Base-by-base conservation (phyloP, 1,140 invertebrate species). In the Drosophila bipectinata region DNA sequence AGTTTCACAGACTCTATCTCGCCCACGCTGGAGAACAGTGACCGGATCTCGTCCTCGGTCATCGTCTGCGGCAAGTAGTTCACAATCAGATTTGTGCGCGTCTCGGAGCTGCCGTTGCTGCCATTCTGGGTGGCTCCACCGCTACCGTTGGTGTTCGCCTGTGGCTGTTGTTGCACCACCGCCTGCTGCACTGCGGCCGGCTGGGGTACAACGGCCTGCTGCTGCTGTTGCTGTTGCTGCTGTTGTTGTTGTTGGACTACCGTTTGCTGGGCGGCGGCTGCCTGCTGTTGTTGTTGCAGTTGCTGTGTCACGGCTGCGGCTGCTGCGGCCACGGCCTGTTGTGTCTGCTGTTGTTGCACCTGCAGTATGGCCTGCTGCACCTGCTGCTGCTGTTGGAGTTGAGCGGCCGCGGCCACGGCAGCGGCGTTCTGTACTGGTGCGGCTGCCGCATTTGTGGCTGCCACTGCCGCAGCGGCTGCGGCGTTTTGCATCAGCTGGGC, bases 61-160 rank as follows among this genome's bases (percentile, higher is more conserved):
- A 98, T 98, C 18, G 95, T 97, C 93, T 98, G 97, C 47, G 97
- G 97, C 81, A 98, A 93, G 93, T 98, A 98, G 92, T 98, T 98
- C 48, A 98, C 96, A 88, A 98, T 98, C 54, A 98, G 93, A 93
- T 98, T 98, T 61, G 95, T 96, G 72, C 91, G 85, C 9, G 90
- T 92, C 68, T 92, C 91, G 44, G 72, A 77, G 63, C 78, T 79
- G 24, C 90, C 90, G 68, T 91, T 91, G 77, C 77, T 91, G 44
- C 79, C 84, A 44, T 91, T 85, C 53, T 91, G 89, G 77, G 62
- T 4, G 6, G 18, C 41, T 12, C 32, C 52, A 1, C 32, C 52
- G 5, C 32, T 87, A 48, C 76, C 82, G 47, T 89, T 91, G 48
- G 89, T 78, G 55, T 83, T 91, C 56, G 76, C 67, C 56, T 89